Conservation (phyloP, 2,888 invertebrate genomes). For the Diarsia rubi region DNA sequence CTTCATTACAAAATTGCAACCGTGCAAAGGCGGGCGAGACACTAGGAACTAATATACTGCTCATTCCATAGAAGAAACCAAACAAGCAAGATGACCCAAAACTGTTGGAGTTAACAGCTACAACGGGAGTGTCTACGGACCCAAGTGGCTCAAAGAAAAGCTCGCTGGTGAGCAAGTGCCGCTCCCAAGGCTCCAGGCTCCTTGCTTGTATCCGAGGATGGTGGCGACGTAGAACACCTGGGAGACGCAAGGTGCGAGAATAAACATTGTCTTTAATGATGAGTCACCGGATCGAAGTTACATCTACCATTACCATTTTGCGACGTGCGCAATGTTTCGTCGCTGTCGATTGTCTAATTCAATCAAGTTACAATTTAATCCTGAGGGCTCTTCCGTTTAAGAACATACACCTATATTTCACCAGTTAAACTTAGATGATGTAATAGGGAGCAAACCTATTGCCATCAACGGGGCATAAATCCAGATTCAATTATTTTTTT, state of each 20-base stretch:
- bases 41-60: neutral
- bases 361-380: neutral
- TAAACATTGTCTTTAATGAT: conserved; percentile 18
- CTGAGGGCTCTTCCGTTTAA: neutral
- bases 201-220: conserved; percentile 83
- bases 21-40: neutral
- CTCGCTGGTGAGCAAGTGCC: conserved; percentile 80
- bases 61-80: conserved; percentile 3
- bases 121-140: conserved; percentile 73
- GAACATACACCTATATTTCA: neutral
- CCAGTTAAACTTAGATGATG: neutral
- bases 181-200: conserved; percentile 81
- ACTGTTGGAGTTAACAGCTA: conserved; percentile 70
- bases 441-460: neutral
- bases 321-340: conserved; percentile 8
- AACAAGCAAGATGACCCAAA: conserved; percentile 50
- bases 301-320: conserved; percentile 5
- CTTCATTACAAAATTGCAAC: neutral
- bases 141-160: conserved; percentile 77
- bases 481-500: neutral
- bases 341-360: neutral
- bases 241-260: conserved; percentile 78
- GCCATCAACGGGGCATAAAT: neutral
- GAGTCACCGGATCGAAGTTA: conserved; percentile 39
- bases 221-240: conserved; percentile 83